These are phyloP conservation scores for Channa argus DNA, from an alignment of 2,113 vertebrate species.

Conservation along the genomic window DNA sequence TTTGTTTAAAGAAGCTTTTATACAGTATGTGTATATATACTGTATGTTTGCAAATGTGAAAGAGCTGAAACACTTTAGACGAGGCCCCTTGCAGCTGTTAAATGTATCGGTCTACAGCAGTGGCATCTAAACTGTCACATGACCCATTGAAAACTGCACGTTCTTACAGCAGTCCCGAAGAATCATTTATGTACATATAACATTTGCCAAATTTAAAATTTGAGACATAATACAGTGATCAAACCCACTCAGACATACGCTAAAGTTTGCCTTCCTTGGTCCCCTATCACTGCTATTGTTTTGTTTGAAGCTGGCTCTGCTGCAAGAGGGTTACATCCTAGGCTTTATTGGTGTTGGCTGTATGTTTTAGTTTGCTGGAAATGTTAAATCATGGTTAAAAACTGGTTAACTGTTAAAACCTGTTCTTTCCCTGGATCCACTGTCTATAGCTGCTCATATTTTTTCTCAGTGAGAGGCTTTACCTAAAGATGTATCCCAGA, in stretches of 20 bases:
- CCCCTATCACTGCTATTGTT: slow-evolving; percentile 20
- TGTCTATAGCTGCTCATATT: neutral
- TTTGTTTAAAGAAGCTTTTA: neutral
- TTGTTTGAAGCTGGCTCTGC: slow-evolving; percentile 7
- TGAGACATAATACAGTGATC: slow-evolving; percentile 17
- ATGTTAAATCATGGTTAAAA: no score
- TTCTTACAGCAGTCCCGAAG: slow-evolving; percentile 30
- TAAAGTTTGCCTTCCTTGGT: slow-evolving; percentile 1
- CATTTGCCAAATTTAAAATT: slow-evolving; percentile 12
- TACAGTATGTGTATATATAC: no score
- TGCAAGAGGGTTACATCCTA: slow-evolving; percentile 1
- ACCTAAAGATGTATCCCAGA: slow-evolving; percentile 46
- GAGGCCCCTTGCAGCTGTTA: slow-evolving; percentile 73
- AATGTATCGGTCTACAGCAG: slow-evolving; percentile 50
- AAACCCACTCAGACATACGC: slow-evolving; percentile 3
- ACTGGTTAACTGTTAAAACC: neutral
- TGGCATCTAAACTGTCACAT: slow-evolving; percentile 60
- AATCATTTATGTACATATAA: neutral
- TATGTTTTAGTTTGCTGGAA: neutral
- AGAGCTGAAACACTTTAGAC: slow-evolving; percentile 11
- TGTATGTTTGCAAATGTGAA: neutral
- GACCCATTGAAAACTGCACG: slow-evolving; percentile 37
- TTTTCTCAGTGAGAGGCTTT: neutral
- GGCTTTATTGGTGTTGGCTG: neutral
- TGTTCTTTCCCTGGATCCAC: neutral